phyloP scores from a whole-genome alignment of 1,140 invertebrate genomes.

The Drosophila dunni region DNA sequence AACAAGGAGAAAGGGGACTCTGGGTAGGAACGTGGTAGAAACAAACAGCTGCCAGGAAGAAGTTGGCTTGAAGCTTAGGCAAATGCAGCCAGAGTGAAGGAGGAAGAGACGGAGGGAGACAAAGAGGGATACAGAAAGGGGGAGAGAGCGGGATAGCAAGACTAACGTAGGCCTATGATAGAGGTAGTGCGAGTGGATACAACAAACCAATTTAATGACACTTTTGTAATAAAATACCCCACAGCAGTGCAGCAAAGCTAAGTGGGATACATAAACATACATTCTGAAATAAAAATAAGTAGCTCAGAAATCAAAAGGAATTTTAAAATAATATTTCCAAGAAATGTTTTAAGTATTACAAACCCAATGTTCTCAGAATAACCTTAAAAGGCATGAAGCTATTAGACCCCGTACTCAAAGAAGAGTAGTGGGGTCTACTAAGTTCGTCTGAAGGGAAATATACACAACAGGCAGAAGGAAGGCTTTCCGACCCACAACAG shows the following conservation, averaged over 20 bases:
- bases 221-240: slow-evolving; percentile 45
- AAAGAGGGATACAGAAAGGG: not conserved
- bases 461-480: too few species aligned
- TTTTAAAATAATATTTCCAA: too few species aligned
- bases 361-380: too few species aligned
- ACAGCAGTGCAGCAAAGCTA: not conserved
- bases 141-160: not conserved
- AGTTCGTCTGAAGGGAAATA: too few species aligned
- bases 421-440: too few species aligned
- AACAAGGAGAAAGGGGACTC: not conserved
- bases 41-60: slow-evolving; percentile 67
- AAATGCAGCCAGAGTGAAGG: slow-evolving; percentile 56
- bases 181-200: not conserved
- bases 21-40: slow-evolving; percentile 38
- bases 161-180: not conserved
- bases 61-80: slow-evolving; percentile 70
- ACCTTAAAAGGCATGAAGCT: too few species aligned
- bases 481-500: too few species aligned
- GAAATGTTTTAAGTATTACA: too few species aligned
- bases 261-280: not conserved
- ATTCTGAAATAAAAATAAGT: not conserved
- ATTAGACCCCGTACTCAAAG: too few species aligned
- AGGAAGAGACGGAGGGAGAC: not conserved
- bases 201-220: slow-evolving; percentile 67
- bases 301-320: not conserved